A percentile compares a stretch with the other conserved stretches of the same genome.
Conservation (phyloP, 2,113 vertebrate genomes). For the Hyla sarda region DNA sequence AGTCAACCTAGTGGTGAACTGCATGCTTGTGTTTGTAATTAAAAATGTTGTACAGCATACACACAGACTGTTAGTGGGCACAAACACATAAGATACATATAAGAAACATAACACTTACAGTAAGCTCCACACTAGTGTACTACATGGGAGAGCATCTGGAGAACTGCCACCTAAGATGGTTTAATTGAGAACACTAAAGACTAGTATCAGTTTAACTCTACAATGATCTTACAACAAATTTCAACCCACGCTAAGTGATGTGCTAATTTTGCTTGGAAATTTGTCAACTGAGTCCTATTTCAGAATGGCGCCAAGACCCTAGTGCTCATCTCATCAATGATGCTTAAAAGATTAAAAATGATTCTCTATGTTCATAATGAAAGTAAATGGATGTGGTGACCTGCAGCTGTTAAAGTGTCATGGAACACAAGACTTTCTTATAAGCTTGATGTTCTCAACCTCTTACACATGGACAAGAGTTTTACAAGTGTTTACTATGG, state of each 20-base stretch:
- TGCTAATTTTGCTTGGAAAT: background rate
- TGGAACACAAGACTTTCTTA: background rate
- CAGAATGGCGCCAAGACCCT: background rate
- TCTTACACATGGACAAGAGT: background rate
- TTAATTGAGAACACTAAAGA: background rate
- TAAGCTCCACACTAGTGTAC: background rate
- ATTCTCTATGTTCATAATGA: slow-evolving; percentile 1
- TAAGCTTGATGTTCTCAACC: background rate
- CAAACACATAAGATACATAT: background rate
- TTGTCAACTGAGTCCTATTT: background rate
- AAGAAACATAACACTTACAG: background rate
- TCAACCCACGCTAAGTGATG: background rate
- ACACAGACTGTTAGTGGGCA: too few species aligned
- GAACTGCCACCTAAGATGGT: background rate
- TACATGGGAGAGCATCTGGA: background rate
- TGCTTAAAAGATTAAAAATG: slow-evolving; percentile 10
- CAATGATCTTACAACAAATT: background rate
- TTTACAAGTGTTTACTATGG: background rate
- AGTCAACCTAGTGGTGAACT: too few species aligned
- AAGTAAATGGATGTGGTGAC: background rate
- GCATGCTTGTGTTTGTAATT: too few species aligned
- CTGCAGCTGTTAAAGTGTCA: slow-evolving; percentile 32
- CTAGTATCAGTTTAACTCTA: background rate
- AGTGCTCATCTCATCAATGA: background rate
- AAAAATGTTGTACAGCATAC: too few species aligned